Base-by-base conservation (phyloP, 2,888 invertebrate species). In the Carcina quercana region DNA sequence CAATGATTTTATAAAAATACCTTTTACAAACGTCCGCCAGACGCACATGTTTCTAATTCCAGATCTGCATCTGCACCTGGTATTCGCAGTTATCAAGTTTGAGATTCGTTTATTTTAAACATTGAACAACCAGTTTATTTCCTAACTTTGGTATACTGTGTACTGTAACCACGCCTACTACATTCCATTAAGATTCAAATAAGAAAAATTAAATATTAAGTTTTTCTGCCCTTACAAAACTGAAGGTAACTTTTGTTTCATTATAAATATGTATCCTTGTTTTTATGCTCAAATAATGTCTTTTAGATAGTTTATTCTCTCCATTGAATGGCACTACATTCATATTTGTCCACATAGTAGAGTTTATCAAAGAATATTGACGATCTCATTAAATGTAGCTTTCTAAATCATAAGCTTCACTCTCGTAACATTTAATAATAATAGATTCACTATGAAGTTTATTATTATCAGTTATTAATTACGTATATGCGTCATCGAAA, bases 81-180 rank as follows among this genome's bases (percentile, higher is more conserved):
- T n/a, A n/a, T n/a, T n/a, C n/a, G n/a, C n/a, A n/a, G n/a, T n/a
- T n/a, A n/a, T n/a, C n/a, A n/a, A n/a, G n/a, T n/a, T n/a, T n/a
- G n/a, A 15, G 15, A 32, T 26, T 31, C 31, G 32, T 29, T 32
- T 20, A 8, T 17, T 28, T 25, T 22, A 15, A 17, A 65, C 56
- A 63, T 49, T 57, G 50, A 56, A 62, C 59, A 60, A 60, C 63
- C 69, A 61, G 69, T 75, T 72, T 79, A 80, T 68, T 64, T 63
- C 54, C 82, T 85, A 85, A 73, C 84, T 85, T 85, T 85, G 84
- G 84, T 85, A 84, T 84, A 80, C 82, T 72, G 73, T 74, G 71
- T 72, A 72, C 67, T 60, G 59, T 63, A 56, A 66, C 56, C 50
- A 55, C 59, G 53, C 58, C n/a, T 64, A 57, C 56, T 62, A 65